phyloP scores from a whole-genome alignment of 2,888 invertebrate genomes.

The Crepidodera aurea region DNA sequence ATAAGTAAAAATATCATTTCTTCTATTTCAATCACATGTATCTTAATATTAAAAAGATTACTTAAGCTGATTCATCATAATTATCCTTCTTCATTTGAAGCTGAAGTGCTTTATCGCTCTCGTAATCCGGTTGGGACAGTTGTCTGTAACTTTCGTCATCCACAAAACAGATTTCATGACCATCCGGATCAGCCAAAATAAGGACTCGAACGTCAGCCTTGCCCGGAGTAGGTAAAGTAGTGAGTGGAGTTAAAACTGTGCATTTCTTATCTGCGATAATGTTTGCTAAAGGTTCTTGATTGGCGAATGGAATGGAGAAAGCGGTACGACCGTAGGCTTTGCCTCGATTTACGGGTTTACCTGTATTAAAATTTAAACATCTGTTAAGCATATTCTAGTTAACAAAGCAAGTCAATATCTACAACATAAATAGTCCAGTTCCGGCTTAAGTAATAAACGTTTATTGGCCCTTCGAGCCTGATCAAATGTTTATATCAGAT shows the following conservation, averaged over 20 bases:
- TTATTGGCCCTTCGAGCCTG: too few species aligned
- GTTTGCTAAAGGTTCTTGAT: slow-evolving; percentile 80
- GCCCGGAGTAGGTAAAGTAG: slow-evolving; percentile 95
- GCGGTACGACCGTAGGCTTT: slow-evolving; percentile 96
- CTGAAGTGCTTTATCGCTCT: slow-evolving; percentile 80
- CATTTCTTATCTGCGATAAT: slow-evolving; percentile 74
- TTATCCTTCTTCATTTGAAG: slow-evolving; percentile 77
- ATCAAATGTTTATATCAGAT: too few species aligned
- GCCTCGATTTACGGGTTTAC: slow-evolving; percentile 77
- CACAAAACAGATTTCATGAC: slow-evolving; percentile 98
- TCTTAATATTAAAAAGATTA: slow-evolving; percentile 1
- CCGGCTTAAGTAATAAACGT: too few species aligned
- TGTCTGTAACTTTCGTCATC: slow-evolving; percentile 94
- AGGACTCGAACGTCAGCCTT: slow-evolving; percentile 97
- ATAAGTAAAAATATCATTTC: too few species aligned
- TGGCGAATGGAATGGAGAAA: slow-evolving; percentile 83
- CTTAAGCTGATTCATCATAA: slow-evolving; percentile 54
- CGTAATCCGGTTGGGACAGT: slow-evolving; percentile 85
- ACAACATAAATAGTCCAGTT: too few species aligned
- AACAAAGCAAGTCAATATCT: too few species aligned
- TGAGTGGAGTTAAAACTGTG: slow-evolving; percentile 86
- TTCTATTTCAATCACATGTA: neutral
- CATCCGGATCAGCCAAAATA: slow-evolving; percentile 96
- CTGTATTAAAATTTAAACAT: slow-evolving; percentile 58
- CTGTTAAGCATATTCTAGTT: neutral